A percentile compares a stretch with the other conserved stretches of the same genome.
Evolutionary conservation across 2,113 vertebrate genomes (phyloP).

Genomic region (Chamaetylas fuelleborni): DNA sequence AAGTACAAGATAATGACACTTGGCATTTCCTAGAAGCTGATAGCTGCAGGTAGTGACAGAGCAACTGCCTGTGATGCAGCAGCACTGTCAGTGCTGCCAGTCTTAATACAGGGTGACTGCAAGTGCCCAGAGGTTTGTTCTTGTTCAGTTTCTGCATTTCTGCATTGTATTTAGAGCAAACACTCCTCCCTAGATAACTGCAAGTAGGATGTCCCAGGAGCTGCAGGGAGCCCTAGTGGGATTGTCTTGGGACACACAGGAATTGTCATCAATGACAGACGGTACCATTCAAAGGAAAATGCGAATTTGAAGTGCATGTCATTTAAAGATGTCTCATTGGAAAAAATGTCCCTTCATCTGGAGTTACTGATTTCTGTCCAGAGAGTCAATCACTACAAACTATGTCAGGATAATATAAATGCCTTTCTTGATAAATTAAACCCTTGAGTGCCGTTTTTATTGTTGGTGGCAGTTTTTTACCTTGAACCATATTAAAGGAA

Average conservation of each 20-base stretch:
- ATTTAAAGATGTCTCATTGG: not conserved
- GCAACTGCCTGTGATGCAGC: not conserved
- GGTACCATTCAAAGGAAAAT: not conserved
- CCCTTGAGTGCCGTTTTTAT: not conserved
- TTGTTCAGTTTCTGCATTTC: not conserved
- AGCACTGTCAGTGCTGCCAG: not conserved
- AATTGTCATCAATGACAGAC: not conserved
- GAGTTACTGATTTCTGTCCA: not conserved
- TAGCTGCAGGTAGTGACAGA: not conserved
- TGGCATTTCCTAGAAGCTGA: conserved; percentile 1
- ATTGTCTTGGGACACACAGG: not conserved
- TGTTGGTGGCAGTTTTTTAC: not conserved
- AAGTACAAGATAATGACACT: not conserved
- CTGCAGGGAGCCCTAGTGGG: not conserved
- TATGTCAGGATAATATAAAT: not conserved
- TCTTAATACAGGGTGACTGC: not conserved
- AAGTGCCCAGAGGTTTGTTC: not conserved
- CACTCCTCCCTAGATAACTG: not conserved
- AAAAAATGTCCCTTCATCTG: not conserved
- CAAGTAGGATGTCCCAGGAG: not conserved
- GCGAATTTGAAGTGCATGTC: not conserved
- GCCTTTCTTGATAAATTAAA: not conserved
- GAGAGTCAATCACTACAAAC: not conserved
- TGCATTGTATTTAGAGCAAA: not conserved
- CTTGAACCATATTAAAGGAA: not conserved